phyloP scores from a whole-genome alignment of 2,888 invertebrate genomes.

The Euzophera pinguis region DNA sequence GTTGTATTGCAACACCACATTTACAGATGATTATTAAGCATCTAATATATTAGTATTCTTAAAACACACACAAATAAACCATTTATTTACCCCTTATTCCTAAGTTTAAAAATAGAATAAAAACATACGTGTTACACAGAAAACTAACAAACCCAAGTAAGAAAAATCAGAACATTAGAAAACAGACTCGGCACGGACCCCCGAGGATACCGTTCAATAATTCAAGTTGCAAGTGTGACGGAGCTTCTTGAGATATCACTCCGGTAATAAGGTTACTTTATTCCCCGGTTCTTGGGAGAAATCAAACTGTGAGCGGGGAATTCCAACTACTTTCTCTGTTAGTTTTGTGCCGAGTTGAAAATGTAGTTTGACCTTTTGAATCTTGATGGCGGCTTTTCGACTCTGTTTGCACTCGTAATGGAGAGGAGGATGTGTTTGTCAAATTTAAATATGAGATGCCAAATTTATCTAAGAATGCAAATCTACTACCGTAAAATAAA shows the following conservation, averaged over 20 bases:
- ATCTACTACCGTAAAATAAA: too few relatives aligned
- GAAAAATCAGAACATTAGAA: conserved; percentile 13
- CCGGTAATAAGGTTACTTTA: conserved; percentile 11
- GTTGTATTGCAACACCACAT: too few relatives aligned
- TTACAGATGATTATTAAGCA: too few relatives aligned
- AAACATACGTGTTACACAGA: not conserved
- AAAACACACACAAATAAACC: too few relatives aligned
- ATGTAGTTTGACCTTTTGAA: conserved; percentile 1
- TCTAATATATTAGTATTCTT: too few relatives aligned
- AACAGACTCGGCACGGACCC: conserved; percentile 1
- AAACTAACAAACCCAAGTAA: conserved; percentile 4
- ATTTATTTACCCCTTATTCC: not conserved
- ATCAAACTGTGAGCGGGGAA: not conserved
- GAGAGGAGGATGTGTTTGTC: too few relatives aligned
- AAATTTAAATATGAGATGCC: too few relatives aligned
- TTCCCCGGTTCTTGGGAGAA: conserved; percentile 6
- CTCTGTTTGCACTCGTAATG: not conserved
- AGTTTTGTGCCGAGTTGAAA: not conserved
- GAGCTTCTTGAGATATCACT: conserved; percentile 12
- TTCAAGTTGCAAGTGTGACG: conserved; percentile 14
- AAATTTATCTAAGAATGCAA: too few relatives aligned
- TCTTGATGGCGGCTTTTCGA: not conserved
- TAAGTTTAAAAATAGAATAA: not conserved
- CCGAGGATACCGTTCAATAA: conserved; percentile 10
- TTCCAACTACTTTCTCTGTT: conserved; percentile 7